Conservation (phyloP, 1,140 invertebrate species). For the Anagrus nilaparvatae region DNA sequence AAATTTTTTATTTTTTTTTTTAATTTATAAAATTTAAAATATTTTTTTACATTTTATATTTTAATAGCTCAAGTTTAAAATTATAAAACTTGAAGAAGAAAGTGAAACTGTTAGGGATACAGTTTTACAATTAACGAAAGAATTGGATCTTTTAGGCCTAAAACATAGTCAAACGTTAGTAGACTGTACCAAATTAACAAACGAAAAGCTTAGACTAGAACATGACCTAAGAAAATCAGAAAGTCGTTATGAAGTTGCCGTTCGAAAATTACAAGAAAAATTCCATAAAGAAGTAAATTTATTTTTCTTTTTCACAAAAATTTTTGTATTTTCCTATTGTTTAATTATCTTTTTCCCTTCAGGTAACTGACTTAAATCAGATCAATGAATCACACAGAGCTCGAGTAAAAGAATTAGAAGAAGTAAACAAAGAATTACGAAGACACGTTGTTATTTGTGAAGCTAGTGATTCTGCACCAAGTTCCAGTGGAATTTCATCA, state of each 20-base stretch:
- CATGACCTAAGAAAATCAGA: conserved; percentile 38
- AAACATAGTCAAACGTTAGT: conserved; percentile 49
- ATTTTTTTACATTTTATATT: conserved; percentile 1
- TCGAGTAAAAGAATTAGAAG: conserved; percentile 35
- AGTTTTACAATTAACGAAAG: conserved; percentile 31
- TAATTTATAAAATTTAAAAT: conserved; percentile 4
- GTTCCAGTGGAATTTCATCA: conserved; percentile 37
- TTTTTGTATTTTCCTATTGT: too few relatives aligned
- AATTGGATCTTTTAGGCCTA: conserved; percentile 40
- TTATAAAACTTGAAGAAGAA: conserved; percentile 35
- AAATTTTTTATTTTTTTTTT: conserved; percentile 19
- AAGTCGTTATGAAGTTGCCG: conserved; percentile 25
- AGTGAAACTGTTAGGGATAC: conserved; percentile 29
- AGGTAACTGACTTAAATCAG: conserved; percentile 36
- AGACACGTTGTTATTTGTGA: conserved; percentile 35
- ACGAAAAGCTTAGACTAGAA: conserved; percentile 47
- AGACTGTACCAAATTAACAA: conserved; percentile 52
- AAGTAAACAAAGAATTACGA: conserved; percentile 32
- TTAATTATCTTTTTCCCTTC: too few relatives aligned
- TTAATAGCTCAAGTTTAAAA: conserved; percentile 28
- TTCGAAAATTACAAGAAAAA: conserved; percentile 32
- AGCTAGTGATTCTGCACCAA: conserved; percentile 34
- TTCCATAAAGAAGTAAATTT: conserved; percentile 32
- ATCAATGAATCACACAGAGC: conserved; percentile 33
- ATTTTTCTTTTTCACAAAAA: too few relatives aligned